phyloP scores from a whole-genome alignment of 2,113 vertebrate species.

The Xiphophorus couchianus region DNA sequence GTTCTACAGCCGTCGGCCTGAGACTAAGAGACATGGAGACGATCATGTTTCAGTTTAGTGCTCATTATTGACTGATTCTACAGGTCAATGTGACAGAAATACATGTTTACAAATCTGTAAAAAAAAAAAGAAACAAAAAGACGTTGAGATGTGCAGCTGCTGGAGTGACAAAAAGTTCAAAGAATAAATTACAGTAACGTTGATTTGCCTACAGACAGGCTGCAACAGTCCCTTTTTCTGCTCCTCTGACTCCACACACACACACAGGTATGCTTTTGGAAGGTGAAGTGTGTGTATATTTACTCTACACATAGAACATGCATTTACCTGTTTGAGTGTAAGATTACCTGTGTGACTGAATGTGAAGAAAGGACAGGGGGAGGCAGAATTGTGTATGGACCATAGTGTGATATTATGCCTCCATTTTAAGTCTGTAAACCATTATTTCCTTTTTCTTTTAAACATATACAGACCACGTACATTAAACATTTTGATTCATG shows the following conservation, averaged over 20 bases:
- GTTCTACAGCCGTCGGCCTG: constrained; percentile 79
- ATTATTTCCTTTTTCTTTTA: constrained; percentile 40
- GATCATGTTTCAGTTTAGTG: constrained; percentile 61
- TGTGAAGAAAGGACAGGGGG: constrained; percentile 5
- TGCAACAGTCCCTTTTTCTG: constrained; percentile 47
- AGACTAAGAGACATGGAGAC: constrained; percentile 73
- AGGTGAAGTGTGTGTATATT: constrained; percentile 7
- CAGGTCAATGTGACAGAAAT: constrained; percentile 46
- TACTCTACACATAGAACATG: constrained; percentile 14
- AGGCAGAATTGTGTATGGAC: constrained; percentile 25
- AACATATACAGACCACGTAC: constrained; percentile 50
- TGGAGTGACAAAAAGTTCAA: constrained; percentile 52
- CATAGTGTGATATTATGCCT: constrained; percentile 27
- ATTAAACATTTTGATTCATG: constrained; percentile 18
- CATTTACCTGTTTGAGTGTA: constrained; percentile 26
- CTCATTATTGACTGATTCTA: constrained; percentile 54
- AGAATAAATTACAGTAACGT: constrained; percentile 74
- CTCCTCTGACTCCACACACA: constrained; percentile 13
- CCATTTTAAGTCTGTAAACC: constrained; percentile 54
- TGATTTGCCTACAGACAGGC: constrained; percentile 39
- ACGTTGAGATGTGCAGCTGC: constrained; percentile 26
- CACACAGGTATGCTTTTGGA: constrained; percentile 1
- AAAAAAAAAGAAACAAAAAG: constrained; percentile 56
- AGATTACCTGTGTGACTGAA: constrained; percentile 2
- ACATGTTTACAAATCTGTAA: constrained; percentile 55